Conservation (phyloP, 1,140 invertebrate genomes). For the Oscheius sp. region DNA sequence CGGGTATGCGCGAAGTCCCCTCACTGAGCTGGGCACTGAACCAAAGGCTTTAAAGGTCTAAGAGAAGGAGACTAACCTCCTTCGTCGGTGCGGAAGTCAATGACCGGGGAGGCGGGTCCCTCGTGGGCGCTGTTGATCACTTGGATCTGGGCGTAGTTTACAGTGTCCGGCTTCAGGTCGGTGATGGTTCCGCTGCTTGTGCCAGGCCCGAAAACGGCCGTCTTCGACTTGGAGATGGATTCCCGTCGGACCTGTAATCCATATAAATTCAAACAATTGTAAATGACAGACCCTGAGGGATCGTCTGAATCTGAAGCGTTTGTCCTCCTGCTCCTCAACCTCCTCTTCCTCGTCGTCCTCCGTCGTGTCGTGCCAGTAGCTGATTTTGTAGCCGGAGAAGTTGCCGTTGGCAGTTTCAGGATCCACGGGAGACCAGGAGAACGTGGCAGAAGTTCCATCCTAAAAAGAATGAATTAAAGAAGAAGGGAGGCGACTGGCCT, state of each 20-base stretch:
- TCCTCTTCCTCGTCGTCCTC: conserved; percentile 38
- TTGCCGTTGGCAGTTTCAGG: conserved; percentile 69
- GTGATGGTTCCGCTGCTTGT: conserved; percentile 73
- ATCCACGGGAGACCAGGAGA: conserved; percentile 58
- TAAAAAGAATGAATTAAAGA: background rate
- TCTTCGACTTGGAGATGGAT: conserved; percentile 63
- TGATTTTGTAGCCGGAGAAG: conserved; percentile 82
- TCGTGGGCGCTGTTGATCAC: conserved; percentile 85
- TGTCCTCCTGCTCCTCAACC: conserved; percentile 27
- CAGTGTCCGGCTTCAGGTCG: conserved; percentile 82
- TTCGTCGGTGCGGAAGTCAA: conserved; percentile 84
- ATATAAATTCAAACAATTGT: no score
- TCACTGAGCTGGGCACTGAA: conserved; percentile 55
- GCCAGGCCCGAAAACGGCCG: conserved; percentile 76
- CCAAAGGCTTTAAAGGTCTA: conserved; percentile 16
- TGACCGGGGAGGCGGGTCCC: conserved; percentile 79
- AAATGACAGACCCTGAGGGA: background rate
- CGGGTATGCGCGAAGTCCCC: conserved; percentile 52
- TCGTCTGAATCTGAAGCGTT: conserved; percentile 18
- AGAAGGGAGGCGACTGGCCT: no score
- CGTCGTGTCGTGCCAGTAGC: conserved; percentile 53
- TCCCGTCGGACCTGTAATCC: conserved; percentile 1
- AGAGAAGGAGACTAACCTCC: conserved; percentile 68
- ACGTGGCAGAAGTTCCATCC: conserved; percentile 51
- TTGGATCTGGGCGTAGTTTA: conserved; percentile 82